Evolutionary conservation across 1,140 invertebrate genomes (phyloP).

Genomic region (Nymphalis io): DNA sequence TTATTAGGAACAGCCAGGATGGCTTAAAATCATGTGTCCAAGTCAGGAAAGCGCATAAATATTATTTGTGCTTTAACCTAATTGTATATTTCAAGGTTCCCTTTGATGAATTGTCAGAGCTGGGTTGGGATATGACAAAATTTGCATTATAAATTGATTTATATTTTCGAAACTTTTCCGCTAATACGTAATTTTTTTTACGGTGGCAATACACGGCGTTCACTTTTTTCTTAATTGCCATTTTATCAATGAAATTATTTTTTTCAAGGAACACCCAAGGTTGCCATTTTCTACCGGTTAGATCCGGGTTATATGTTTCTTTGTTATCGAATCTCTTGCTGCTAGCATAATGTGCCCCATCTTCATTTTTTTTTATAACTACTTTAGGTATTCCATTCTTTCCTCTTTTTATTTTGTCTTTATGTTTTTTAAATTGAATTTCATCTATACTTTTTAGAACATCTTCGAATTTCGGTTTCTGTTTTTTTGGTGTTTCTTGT

Average conservation of each 20-base stretch:
- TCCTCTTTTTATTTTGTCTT: slow-evolving; percentile 66
- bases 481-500: slow-evolving; percentile 53
- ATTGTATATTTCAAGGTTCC: slow-evolving; percentile 74
- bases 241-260: slow-evolving; percentile 74
- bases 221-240: slow-evolving; percentile 66
- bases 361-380: slow-evolving; percentile 76
- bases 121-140: slow-evolving; percentile 69
- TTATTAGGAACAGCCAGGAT: neutral
- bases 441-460: slow-evolving; percentile 79
- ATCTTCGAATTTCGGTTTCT: slow-evolving; percentile 78
- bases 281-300: slow-evolving; percentile 78
- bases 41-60: neutral
- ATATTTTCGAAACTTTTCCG: slow-evolving; percentile 70
- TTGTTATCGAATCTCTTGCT: slow-evolving; percentile 45
- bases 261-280: slow-evolving; percentile 77
- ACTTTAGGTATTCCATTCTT: slow-evolving; percentile 74
- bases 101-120: slow-evolving; percentile 45
- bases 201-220: slow-evolving; percentile 68
- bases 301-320: slow-evolving; percentile 61
- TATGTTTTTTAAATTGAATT: slow-evolving; percentile 71
- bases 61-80: slow-evolving; percentile 17
- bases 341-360: slow-evolving; percentile 77
- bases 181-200: slow-evolving; percentile 66
- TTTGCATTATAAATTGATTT: slow-evolving; percentile 67
- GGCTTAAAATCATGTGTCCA: neutral